These are phyloP conservation scores for Poecilus cupreus DNA, from an alignment of 2,888 invertebrate genomes.

Conservation along the genomic window DNA sequence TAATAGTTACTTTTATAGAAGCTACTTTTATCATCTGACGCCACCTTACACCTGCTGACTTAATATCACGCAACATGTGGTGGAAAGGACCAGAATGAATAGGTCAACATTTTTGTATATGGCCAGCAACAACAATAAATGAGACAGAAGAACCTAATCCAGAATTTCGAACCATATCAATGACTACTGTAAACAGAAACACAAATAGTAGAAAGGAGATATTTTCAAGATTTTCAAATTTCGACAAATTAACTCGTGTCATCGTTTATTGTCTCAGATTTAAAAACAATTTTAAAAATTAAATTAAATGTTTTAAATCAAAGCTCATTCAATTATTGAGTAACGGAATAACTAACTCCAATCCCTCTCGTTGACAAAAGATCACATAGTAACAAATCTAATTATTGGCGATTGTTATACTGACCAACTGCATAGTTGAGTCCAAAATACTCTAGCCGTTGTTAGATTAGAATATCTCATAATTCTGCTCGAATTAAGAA, in stretches of 20 bases:
- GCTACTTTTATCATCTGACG: no score
- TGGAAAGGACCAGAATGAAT: no score
- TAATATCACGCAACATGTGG: not conserved
- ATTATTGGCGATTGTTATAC: not conserved
- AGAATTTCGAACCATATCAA: no score
- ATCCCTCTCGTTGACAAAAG: not conserved
- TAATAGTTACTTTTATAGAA: no score
- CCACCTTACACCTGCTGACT: not conserved
- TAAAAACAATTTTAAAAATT: not conserved
- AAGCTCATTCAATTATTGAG: not conserved
- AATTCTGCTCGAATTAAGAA: no score
- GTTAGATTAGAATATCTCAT: not conserved
- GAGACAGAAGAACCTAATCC: no score
- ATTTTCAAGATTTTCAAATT: no score
- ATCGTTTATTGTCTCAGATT: not conserved
- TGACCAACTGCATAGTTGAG: not conserved
- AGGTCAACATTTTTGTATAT: no score
- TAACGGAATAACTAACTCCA: not conserved
- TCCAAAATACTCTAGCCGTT: not conserved
- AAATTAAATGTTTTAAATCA: not conserved
- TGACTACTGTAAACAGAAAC: no score
- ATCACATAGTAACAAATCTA: no score
- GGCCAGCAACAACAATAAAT: no score
- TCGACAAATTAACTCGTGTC: not conserved
- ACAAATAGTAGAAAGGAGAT: no score